Conservation (phyloP, 2,113 vertebrate genomes). For the Caloenas nicobarica region DNA sequence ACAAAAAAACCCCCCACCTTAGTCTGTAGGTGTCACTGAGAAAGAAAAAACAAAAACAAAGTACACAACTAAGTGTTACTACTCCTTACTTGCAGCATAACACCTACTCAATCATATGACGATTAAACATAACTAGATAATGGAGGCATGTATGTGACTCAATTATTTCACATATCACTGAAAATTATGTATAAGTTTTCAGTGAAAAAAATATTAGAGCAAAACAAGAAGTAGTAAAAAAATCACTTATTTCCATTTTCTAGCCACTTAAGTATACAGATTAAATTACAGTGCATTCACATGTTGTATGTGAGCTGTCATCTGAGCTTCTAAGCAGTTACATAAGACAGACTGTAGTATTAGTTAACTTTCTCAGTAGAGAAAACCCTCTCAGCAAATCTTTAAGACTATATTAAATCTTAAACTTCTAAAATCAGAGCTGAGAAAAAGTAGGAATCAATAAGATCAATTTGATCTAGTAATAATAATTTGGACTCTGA, state of each 20-base stretch:
- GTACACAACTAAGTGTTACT: too few relatives aligned
- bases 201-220: not conserved
- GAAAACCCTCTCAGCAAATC: not conserved
- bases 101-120: not conserved
- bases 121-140: not conserved
- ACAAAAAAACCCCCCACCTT: not conserved
- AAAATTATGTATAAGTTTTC: not conserved
- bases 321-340: not conserved
- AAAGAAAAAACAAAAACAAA: not conserved
- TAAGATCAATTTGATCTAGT: not conserved
- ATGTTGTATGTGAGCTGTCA: not conserved
- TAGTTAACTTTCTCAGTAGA: not conserved
- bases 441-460: not conserved
- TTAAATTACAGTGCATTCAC: not conserved
- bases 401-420: not conserved
- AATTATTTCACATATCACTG: not conserved
- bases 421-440: not conserved
- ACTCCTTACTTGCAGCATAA: not conserved
- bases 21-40: fast-evolving
- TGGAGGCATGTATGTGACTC: not conserved
- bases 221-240: not conserved
- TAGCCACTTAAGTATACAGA: not conserved
- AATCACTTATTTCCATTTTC: not conserved
- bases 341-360: not conserved
- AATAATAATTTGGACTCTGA: not conserved